Conservation (phyloP, 2,113 vertebrate genomes). For the Cyprinus carpio region DNA sequence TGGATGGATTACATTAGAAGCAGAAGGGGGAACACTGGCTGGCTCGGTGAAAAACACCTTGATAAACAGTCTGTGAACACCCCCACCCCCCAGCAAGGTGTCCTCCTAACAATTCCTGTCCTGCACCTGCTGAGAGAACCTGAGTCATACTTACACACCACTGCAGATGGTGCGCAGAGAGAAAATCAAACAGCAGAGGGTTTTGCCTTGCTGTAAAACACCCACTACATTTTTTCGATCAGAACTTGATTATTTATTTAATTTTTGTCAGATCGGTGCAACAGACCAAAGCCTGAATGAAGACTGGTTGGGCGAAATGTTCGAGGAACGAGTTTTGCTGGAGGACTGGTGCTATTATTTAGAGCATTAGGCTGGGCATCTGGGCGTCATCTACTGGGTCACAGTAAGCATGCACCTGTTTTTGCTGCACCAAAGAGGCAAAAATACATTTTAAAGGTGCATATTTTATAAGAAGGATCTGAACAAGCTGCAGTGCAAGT, state of each 20-base stretch:
- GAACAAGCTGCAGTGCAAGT: not conserved
- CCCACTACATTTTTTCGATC: not conserved
- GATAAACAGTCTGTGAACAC: slow-evolving; percentile 44
- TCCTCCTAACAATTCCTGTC: slow-evolving; percentile 57
- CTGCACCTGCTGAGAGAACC: slow-evolving; percentile 46
- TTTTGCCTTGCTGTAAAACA: not conserved
- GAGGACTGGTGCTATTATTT: not conserved
- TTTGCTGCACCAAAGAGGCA: not conserved
- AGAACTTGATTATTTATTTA: not conserved
- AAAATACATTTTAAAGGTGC: not conserved
- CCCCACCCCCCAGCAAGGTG: slow-evolving; percentile 51
- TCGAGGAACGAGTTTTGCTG: not conserved
- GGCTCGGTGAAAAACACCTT: slow-evolving; percentile 61
- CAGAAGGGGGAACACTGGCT: slow-evolving; percentile 53
- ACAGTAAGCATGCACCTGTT: not conserved
- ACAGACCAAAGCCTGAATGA: not conserved
- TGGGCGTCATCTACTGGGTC: not conserved
- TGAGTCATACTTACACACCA: slow-evolving; percentile 32
- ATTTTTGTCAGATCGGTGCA: not conserved
- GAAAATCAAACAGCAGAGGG: not conserved
- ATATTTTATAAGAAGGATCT: not conserved
- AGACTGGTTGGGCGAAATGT: not conserved
- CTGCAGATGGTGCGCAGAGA: not conserved
- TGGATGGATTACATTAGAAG: slow-evolving; percentile 68
- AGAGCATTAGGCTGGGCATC: not conserved